These are phyloP conservation scores for Cataglyphis hispanica DNA, from an alignment of 1,140 invertebrate genomes.

Conservation along the genomic window DNA sequence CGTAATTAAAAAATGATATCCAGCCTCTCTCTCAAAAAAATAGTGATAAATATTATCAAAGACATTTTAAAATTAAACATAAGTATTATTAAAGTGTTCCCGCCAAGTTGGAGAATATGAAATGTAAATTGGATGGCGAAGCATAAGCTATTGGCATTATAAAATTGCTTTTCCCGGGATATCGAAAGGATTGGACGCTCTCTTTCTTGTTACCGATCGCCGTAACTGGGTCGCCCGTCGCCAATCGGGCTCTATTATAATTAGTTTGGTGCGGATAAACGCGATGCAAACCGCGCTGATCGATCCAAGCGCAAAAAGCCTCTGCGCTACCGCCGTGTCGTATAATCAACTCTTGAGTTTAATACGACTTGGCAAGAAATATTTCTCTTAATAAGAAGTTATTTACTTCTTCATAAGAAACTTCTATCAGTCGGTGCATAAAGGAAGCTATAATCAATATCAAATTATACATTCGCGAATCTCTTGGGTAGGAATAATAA, in stretches of 20 bases:
- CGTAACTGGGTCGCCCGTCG: background rate
- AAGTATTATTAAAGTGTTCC: constrained; percentile 26
- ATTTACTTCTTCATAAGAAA: background rate
- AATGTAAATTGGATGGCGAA: constrained; percentile 45
- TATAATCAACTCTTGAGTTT: constrained; percentile 5
- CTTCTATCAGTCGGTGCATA: background rate
- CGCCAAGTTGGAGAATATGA: constrained; percentile 34
- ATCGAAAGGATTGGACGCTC: constrained; percentile 11
- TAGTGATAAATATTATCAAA: constrained; percentile 11
- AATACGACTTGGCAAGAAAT: constrained; percentile 25
- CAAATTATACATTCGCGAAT: constrained; percentile 37
- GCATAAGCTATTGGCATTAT: constrained; percentile 20
- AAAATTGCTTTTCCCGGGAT: constrained; percentile 33
- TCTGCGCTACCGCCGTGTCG: background rate
- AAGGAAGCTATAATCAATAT: constrained; percentile 41
- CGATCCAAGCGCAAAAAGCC: constrained; percentile 10
- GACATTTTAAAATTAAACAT: too few relatives aligned
- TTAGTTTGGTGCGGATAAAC: constrained; percentile 42
- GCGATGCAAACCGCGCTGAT: background rate
- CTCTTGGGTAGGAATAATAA: constrained; percentile 33
- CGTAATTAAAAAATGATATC: background rate
- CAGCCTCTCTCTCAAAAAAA: background rate
- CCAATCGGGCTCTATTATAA: constrained; percentile 43
- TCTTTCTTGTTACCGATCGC: constrained; percentile 23
- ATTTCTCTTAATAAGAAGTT: constrained; percentile 1